Conservation (phyloP, 2,797 vertebrate species). For the Siniperca obscura region DNA sequence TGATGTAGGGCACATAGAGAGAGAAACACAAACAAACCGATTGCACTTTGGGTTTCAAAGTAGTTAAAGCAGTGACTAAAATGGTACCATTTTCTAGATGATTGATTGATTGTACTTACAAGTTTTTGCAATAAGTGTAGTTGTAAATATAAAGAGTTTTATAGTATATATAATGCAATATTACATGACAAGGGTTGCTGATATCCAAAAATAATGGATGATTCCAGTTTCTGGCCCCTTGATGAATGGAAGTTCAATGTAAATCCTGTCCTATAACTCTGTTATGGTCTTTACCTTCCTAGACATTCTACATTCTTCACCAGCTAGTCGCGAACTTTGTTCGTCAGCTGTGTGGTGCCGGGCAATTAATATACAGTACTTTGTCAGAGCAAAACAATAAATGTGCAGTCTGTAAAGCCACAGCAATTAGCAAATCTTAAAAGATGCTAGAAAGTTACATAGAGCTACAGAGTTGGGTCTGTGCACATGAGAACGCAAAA, state of each 20-base stretch:
- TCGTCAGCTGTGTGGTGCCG: not conserved
- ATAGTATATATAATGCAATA: not conserved
- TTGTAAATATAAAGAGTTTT: not conserved
- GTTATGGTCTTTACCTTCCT: not conserved
- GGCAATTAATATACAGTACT: not conserved
- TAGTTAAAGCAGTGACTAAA: not conserved
- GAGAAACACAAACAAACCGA: conserved; percentile 22
- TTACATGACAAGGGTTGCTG: not conserved
- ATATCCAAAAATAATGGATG: not conserved
- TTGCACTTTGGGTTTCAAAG: not conserved
- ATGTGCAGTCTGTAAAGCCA: not conserved
- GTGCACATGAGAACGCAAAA: too few relatives aligned
- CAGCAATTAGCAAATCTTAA: not conserved
- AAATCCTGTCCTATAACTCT: not conserved
- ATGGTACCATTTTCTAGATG: not conserved
- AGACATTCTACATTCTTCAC: not conserved
- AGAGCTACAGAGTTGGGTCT: not conserved
- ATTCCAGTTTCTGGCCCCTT: not conserved
- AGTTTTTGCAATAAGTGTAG: not conserved
- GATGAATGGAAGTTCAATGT: not conserved
- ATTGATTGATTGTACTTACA: not conserved
- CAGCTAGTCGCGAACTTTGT: not conserved
- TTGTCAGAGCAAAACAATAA: conserved; percentile 3
- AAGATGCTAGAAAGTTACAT: not conserved
- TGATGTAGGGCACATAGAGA: conserved; percentile 18